phyloP scores from a whole-genome alignment of 2,113 vertebrate species.

The Haliaeetus leucogaster region DNA sequence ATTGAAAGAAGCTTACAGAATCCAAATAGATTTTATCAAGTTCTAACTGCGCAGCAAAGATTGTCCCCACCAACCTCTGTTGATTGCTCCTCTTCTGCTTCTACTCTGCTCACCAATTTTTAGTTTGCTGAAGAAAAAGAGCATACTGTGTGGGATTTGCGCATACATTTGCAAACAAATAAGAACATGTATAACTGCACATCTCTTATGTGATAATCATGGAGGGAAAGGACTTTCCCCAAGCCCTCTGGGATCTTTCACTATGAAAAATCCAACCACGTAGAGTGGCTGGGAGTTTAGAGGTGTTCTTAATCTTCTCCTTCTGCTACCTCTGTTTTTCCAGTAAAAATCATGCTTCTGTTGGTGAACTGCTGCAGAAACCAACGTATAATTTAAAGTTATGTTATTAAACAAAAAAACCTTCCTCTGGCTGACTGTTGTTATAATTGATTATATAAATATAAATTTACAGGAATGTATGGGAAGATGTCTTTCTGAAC shows the following conservation, averaged over 20 bases:
- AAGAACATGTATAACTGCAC: background rate
- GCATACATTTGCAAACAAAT: background rate
- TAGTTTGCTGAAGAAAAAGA: background rate
- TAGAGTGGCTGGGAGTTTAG: background rate
- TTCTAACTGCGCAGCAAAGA: background rate
- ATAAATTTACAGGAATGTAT: background rate
- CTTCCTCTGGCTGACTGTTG: background rate
- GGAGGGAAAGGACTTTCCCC: background rate
- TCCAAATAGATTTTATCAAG: background rate
- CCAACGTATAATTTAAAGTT: background rate
- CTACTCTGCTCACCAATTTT: background rate
- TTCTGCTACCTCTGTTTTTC: background rate
- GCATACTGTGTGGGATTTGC: background rate
- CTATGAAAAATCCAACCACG: fast-evolving
- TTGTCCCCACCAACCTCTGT: background rate
- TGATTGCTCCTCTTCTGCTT: background rate
- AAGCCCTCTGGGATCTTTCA: background rate
- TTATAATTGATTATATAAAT: background rate
- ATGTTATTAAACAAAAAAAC: background rate
- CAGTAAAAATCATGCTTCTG: background rate
- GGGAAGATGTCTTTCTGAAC: background rate
- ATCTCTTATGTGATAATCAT: background rate
- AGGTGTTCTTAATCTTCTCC: background rate
- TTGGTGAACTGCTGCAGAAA: background rate
- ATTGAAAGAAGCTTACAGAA: background rate